A percentile compares a stretch with the other conserved stretches of the same genome.
Evolutionary conservation across 37 sponge, comb jelly and placozoan species (phyloP).

Genomic region (Spongilla lacustris): DNA sequence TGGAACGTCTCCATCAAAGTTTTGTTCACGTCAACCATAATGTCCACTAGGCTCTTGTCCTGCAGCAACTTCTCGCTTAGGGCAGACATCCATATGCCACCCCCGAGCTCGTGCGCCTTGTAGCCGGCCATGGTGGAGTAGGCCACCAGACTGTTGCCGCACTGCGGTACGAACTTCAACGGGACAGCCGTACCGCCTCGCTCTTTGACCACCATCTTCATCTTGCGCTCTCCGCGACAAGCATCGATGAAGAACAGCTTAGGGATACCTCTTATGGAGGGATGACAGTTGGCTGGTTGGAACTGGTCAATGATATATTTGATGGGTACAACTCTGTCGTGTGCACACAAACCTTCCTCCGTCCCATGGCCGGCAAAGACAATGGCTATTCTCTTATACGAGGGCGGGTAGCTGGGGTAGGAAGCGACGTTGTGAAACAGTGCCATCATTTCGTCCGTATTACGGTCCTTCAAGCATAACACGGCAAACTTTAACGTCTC

Average conservation of each 20-base stretch:
- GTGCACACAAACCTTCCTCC: background rate
- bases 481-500: slow-evolving; percentile 15
- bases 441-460: background rate
- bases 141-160: slow-evolving; percentile 36
- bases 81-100: slow-evolving; percentile 40
- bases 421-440: background rate
- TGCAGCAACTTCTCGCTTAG: background rate
- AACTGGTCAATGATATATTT: slow-evolving; percentile 3
- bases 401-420: background rate
- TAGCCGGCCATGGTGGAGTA: slow-evolving; percentile 42
- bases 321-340: slow-evolving; percentile 17
- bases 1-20: background rate
- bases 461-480: background rate
- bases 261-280: slow-evolving; percentile 8
- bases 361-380: slow-evolving; percentile 53
- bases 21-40: background rate
- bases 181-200: slow-evolving; percentile 15
- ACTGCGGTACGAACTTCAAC: slow-evolving; percentile 18
- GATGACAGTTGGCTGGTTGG: slow-evolving; percentile 1
- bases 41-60: background rate
- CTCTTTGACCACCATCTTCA: background rate
- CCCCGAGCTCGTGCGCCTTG: slow-evolving; percentile 39
- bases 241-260: slow-evolving; percentile 70
- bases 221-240: slow-evolving; percentile 33
- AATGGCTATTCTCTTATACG: slow-evolving; percentile 17